Conservation (phyloP, 2,113 vertebrate species). For the Jaculus jaculus region DNA sequence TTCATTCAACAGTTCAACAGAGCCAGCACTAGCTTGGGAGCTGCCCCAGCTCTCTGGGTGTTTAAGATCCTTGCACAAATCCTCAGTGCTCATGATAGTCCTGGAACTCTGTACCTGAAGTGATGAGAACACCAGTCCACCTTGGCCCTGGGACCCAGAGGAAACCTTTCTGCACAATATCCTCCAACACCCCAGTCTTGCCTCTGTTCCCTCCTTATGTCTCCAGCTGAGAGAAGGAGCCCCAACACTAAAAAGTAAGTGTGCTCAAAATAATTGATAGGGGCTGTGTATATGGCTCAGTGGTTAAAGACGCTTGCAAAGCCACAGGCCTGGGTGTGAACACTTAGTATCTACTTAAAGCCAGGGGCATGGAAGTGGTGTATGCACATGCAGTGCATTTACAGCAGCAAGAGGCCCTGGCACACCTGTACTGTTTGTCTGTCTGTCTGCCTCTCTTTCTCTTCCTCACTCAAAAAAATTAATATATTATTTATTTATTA, state of each 20-base stretch:
- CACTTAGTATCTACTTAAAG: not conserved
- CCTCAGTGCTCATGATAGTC: not conserved
- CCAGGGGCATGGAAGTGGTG: not conserved
- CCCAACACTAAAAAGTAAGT: not conserved
- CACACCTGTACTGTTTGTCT: not conserved
- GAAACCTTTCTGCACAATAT: not conserved
- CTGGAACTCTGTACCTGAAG: not conserved
- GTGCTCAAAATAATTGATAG: not conserved
- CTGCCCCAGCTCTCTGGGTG: not conserved
- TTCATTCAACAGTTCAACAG: not conserved
- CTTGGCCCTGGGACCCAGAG: not conserved
- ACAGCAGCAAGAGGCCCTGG: too few species aligned
- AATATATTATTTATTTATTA: too few species aligned
- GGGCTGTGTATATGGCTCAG: too few species aligned
- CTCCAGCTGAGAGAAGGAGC: not conserved
- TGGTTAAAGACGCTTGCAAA: too few species aligned
- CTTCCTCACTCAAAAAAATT: too few species aligned
- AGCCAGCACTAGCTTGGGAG: not conserved
- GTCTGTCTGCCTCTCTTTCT: too few species aligned
- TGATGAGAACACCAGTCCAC: not conserved
- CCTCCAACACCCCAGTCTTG: not conserved
- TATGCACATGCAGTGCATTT: too few species aligned
- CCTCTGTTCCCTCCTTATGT: not conserved
- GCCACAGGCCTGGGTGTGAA: too few species aligned
- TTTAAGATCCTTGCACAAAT: not conserved